Evolutionary conservation across 53 echinoderm and acorn worm genomes (phyloP).

Genomic region (Crossaster papposus): DNA sequence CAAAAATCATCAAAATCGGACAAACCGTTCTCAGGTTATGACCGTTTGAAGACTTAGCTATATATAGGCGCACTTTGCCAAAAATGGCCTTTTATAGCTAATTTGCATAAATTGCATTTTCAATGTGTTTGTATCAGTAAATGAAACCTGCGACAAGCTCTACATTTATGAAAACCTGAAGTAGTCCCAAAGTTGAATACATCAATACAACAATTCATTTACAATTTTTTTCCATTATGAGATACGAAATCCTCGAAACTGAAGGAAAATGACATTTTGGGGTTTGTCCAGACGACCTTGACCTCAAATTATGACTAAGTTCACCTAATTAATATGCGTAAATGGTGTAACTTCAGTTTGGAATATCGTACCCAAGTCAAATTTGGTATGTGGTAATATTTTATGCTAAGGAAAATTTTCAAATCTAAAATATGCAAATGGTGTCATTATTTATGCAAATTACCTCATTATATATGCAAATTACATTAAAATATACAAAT

Average conservation of each 20-base stretch:
- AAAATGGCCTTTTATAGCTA: no score
- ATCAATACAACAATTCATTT: not conserved
- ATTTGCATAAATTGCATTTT: no score
- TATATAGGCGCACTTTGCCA: no score
- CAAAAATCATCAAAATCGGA: no score
- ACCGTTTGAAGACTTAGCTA: no score
- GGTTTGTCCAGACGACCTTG: not conserved
- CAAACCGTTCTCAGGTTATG: no score
- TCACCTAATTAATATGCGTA: not conserved
- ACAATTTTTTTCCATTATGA: not conserved
- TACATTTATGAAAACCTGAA: not conserved
- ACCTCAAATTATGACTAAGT: not conserved
- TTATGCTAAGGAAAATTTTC: not conserved
- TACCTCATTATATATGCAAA: not conserved
- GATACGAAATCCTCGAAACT: slow-evolving; percentile 3
- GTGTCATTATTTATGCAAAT: not conserved
- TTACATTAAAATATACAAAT: not conserved
- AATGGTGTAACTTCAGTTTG: not conserved
- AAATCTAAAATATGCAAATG: not conserved
- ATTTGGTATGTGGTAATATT: not conserved
- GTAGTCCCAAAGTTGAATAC: not conserved
- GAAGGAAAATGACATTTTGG: not conserved
- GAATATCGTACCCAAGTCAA: not conserved
- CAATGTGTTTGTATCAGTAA: slow-evolving; percentile 1
- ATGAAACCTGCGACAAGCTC: not conserved